These are phyloP conservation scores for Campylorhamphus procurvoides DNA, from an alignment of 2,113 vertebrate species.

Conservation along the genomic window DNA sequence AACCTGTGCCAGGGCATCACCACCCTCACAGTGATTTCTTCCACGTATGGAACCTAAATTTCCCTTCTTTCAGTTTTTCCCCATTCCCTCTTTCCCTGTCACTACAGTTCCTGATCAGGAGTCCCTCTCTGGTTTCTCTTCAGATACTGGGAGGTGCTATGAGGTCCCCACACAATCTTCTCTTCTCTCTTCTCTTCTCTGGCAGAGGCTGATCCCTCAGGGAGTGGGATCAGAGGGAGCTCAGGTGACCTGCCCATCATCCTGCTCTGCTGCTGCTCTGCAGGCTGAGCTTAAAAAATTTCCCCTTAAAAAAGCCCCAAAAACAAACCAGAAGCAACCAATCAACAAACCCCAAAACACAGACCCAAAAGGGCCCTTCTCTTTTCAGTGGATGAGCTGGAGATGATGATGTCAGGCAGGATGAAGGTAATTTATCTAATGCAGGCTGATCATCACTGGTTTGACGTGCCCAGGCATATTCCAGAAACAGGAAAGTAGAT, in stretches of 20 bases:
- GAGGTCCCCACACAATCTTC: background rate
- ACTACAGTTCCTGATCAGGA: background rate
- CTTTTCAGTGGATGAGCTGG: background rate
- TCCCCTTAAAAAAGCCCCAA: background rate
- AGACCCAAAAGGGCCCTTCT: background rate
- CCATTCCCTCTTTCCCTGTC: background rate
- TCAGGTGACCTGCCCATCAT: background rate
- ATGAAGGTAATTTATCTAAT: background rate
- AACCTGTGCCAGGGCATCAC: accelerated
- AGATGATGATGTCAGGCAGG: background rate
- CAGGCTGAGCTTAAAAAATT: background rate
- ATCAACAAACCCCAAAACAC: background rate
- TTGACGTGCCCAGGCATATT: background rate
- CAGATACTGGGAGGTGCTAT: background rate
- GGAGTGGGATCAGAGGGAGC: background rate
- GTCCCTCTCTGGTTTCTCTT: background rate
- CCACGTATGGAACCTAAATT: background rate
- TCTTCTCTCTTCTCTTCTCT: too few species aligned
- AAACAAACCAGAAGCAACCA: background rate
- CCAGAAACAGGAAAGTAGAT: background rate
- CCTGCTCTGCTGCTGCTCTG: background rate
- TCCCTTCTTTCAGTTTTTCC: background rate
- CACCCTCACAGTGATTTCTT: background rate
- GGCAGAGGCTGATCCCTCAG: accelerated
- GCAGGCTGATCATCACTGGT: background rate